Percentiles rank a stretch among this genome's conserved stretches.
These are phyloP conservation scores for Marronus borbonicus DNA, from an alignment of 2,888 invertebrate genomes.

Conservation along the genomic window DNA sequence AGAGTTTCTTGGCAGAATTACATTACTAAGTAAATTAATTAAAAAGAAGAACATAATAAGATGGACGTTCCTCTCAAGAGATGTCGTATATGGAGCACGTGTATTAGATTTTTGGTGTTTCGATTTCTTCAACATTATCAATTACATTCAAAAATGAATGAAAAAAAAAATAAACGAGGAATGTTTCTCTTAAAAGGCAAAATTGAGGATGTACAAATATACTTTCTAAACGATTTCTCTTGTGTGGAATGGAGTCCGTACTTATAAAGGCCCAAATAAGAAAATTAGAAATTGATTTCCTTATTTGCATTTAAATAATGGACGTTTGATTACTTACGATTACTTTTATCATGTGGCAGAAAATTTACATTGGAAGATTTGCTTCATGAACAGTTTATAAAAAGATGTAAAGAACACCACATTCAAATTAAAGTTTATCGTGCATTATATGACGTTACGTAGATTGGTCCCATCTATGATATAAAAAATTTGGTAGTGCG, in stretches of 20 bases:
- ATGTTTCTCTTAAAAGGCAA: no score
- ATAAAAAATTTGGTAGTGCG: neutral
- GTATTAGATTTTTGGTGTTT: neutral
- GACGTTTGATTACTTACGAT: conserved; percentile 20
- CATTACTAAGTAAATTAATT: conserved; percentile 17
- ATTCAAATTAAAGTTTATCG: neutral
- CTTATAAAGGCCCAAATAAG: conserved; percentile 6
- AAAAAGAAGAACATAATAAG: conserved; percentile 7
- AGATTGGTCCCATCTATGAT: conserved; percentile 32
- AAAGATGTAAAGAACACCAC: neutral
- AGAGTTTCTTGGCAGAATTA: conserved; percentile 36
- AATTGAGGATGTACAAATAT: neutral
- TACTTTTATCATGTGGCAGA: neutral
- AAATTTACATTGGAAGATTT: conserved; percentile 29
- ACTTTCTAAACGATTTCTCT: conserved; percentile 23
- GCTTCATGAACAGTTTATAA: neutral
- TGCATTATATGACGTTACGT: neutral
- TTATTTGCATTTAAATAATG: conserved; percentile 26
- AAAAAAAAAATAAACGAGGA: no score
- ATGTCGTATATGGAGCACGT: neutral
- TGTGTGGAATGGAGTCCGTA: neutral
- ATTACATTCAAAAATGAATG: no score
- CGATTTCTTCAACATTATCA: neutral
- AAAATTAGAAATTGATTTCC: neutral
- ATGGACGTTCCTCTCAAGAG: neutral